Percentiles rank a stretch among this genome's conserved stretches.
Conservation (phyloP, 1,140 invertebrate species). For the Anthonomus grandis region DNA sequence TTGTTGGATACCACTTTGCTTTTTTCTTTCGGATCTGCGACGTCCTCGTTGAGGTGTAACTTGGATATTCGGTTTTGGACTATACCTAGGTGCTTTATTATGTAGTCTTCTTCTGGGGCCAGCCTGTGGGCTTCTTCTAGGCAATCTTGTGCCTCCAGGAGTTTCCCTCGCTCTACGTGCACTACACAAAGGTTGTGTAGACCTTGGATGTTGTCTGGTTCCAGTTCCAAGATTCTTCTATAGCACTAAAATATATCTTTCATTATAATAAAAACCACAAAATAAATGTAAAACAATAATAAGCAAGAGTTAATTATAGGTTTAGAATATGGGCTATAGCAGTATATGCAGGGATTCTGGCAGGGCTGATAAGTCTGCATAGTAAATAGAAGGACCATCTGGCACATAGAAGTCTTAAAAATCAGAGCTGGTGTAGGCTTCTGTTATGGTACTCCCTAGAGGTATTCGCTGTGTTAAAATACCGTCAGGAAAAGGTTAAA, state of each 20-base stretch:
- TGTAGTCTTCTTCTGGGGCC: conserved; percentile 87
- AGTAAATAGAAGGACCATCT: too few relatives aligned
- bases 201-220: conserved; percentile 91
- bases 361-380: too few relatives aligned
- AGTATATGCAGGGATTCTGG: too few relatives aligned
- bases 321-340: neutral
- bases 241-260: conserved; percentile 80
- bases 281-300: neutral
- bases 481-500: too few relatives aligned
- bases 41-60: conserved; percentile 41
- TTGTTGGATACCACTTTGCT: conserved; percentile 46
- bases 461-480: too few relatives aligned
- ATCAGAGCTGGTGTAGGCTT: too few relatives aligned
- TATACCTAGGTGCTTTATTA: conserved; percentile 81
- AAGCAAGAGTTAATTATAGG: neutral
- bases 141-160: conserved; percentile 80
- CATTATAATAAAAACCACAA: too few relatives aligned
- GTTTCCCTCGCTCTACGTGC: conserved; percentile 84
- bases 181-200: conserved; percentile 95
- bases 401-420: too few relatives aligned
- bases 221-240: conserved; percentile 77
- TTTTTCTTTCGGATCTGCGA: conserved; percentile 28
- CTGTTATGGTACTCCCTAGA: too few relatives aligned
- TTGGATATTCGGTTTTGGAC: conserved; percentile 69
- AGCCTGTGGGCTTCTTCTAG: conserved; percentile 73